Base-by-base conservation (phyloP, 1,140 invertebrate species). In the Atta cephalotes region DNA sequence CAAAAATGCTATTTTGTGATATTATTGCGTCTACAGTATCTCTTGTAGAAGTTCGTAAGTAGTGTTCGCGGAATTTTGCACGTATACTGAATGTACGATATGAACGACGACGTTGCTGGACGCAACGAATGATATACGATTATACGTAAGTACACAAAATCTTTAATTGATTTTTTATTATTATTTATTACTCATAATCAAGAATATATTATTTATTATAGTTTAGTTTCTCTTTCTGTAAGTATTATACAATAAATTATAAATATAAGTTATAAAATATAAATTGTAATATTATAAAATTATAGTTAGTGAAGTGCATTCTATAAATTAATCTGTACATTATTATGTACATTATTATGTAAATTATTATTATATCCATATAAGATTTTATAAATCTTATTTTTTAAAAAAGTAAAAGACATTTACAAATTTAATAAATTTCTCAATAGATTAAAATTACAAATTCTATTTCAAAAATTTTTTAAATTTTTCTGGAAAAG, bases 41-140 rank as follows among this genome's bases (percentile, higher is more conserved):
- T 14, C 72, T 88, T 72, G 10, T 76, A 89, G 16, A 65, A 70
- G 10, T 31, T 62, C 14, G 21, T 3, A 25, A 45, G 2, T 60
- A 78, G 70, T 88, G 76, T 82, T 86, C 39, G 70, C 72, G 60
- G 87, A 84, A 87, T 89, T 89, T 49, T 39, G 60, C 53, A 79
- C 58, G 74, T 74, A n/a, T 65, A 86, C 65, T 63, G 70, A 82
- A 77, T 88, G 71, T 91, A 70, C 60, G 84, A 77, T 91, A 89
- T 91, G 87, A 91, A 86, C 71, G 86, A 88, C 81, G 62, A 87
- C 78, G 60, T 90, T 62, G 76, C 65, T 56, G 76, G 72, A 77
- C 81, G 53, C 65, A 91, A 88, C 89, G 81, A 71, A 53, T 90
- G 78, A 60, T 91, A 78, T 25, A 66, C 53, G 88, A 91, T 56